Evolutionary conservation across 2,888 invertebrate species (phyloP).

Genomic region (Nysson spinosus): DNA sequence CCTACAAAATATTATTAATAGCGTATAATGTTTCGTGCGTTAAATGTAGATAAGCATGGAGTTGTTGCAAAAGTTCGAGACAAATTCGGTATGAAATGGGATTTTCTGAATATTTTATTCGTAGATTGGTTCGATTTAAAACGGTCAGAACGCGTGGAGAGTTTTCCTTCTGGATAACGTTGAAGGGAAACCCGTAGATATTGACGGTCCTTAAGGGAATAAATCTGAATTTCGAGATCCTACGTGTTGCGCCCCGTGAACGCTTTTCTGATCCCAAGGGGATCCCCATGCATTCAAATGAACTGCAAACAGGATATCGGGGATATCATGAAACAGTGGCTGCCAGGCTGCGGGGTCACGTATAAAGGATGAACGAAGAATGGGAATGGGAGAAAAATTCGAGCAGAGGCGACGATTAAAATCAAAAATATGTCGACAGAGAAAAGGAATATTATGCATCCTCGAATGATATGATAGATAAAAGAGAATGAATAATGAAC

Average conservation of each 20-base stretch:
- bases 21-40: too few species aligned
- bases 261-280: constrained; percentile 52
- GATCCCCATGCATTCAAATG: constrained; percentile 62
- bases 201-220: constrained; percentile 58
- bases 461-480: too few species aligned
- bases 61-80: too few species aligned
- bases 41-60: too few species aligned
- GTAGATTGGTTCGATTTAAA: constrained; percentile 42
- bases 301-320: constrained; percentile 60
- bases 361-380: constrained; percentile 18
- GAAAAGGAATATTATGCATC: constrained; percentile 9
- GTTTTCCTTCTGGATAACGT: not conserved
- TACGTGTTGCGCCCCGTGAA: constrained; percentile 59
- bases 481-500: too few species aligned
- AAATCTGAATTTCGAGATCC: constrained; percentile 58
- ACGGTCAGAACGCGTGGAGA: too few species aligned
- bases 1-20: too few species aligned
- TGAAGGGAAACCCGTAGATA: constrained; percentile 28
- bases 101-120: too few species aligned
- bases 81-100: too few species aligned
- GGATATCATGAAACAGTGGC: constrained; percentile 39
- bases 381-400: constrained; percentile 23
- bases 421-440: not conserved
- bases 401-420: constrained; percentile 5
- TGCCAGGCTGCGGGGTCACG: constrained; percentile 8